Percentiles rank a stretch among this genome's conserved stretches.
These are phyloP conservation scores for Dastarcus helophoroides DNA, from an alignment of 2,888 invertebrate species.

Conservation along the genomic window DNA sequence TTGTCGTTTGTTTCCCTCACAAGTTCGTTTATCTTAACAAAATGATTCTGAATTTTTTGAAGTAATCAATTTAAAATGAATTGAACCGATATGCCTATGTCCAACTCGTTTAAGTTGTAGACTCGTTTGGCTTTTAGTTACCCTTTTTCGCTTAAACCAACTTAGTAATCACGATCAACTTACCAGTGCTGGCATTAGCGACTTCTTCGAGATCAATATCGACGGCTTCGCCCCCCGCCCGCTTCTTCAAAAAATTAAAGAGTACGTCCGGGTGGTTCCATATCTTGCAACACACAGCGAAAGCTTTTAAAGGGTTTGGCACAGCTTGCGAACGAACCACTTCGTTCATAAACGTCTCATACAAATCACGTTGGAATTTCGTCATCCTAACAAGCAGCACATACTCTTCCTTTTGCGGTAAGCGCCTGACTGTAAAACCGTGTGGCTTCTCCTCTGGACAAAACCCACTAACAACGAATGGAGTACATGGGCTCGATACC, in stretches of 20 bases:
- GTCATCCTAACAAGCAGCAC: constrained; percentile 84
- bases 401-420: constrained; percentile 92
- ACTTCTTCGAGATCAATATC: constrained; percentile 76
- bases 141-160: too few species aligned
- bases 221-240: constrained; percentile 62
- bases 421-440: constrained; percentile 80
- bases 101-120: too few species aligned
- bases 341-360: constrained; percentile 88
- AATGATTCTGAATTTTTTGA: too few species aligned
- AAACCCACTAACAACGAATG: constrained; percentile 92
- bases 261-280: constrained; percentile 94
- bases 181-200: constrained; percentile 43
- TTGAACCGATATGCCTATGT: too few species aligned
- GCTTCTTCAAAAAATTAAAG: constrained; percentile 76
- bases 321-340: constrained; percentile 76
- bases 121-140: too few species aligned
- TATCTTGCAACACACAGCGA: constrained; percentile 97
- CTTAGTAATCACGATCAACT: constrained; percentile 13
- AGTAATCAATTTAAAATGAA: too few species aligned
- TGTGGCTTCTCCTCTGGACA: constrained; percentile 86
- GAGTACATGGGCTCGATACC: constrained; percentile 79
- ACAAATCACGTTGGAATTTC: constrained; percentile 77
- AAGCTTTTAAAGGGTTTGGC: constrained; percentile 93
- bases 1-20: too few species aligned
- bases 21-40: too few species aligned